Base-by-base conservation (phyloP, 2,888 invertebrate genomes). In the Spisula subtruncata region DNA sequence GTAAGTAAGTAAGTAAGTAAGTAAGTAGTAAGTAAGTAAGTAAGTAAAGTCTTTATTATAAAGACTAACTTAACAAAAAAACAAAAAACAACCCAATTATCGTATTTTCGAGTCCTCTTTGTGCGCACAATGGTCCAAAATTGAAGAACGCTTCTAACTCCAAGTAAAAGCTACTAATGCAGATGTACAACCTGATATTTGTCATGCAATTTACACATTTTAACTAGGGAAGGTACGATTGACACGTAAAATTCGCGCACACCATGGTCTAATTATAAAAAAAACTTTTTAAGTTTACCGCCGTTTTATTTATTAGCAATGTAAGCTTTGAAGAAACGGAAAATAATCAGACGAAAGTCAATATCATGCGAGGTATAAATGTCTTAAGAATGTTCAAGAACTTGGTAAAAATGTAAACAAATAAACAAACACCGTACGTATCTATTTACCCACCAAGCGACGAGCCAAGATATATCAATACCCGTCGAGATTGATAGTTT, bases 401-500 rank as follows among this genome's bases (percentile, higher is more conserved):
- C 75, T 75, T 35, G 75, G 18, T 25, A 35, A 75, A n/a, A 32
- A 75, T 35, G 75, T 75, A 75, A 75, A 75, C 75, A 75, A 75
- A 75, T 75, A 75, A 75, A 75, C 75, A 75, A 75, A 75, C 18
- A 35, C 1, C 18, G 25, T 32, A 1, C 18, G 29, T 75, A 32
- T 75, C 75, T 75, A 25, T 75, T 75, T 75, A 75, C 75, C 18
- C 8, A 35, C 75, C 32, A 18, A 12, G 32, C 75, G 35, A 75
- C 35, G 20, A 75, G 32, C 75, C 25, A 25, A 16, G 35, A 32
- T 32, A 75, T 75, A 32, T 75, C 75, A 32, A 35, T 32, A 32
- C 32, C n/a, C 16, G 32, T 75, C 4, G 32, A 75, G 75, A 75
- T 75, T 75, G 35, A 75, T 75, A 32, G 35, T 35, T 75, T 75